Base-by-base conservation (phyloP, 37 sponge, comb jelly and placozoan species). In the Halisarca cf. caerulea region DNA sequence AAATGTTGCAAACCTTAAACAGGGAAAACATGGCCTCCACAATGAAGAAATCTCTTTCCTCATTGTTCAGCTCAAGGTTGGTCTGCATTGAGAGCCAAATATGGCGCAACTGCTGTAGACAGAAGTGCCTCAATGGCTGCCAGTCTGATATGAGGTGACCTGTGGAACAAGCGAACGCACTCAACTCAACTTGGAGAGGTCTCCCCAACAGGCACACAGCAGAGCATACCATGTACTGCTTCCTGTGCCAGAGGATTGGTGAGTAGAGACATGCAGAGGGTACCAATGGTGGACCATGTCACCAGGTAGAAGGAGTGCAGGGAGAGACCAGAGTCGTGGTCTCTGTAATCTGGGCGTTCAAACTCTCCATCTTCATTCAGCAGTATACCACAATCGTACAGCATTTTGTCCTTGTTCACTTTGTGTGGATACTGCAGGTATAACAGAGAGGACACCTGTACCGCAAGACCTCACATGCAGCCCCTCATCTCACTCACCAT, bases 271-370 rank as follows among this genome's bases (percentile, higher is more conserved):
- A 93, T 80, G 58, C 89, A 91, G 85, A 96, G 84, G 20, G 86
- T 83, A 20, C 91, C 89, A 78, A 88, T 90, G 81, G 85, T 93
- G 59, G 83, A 58, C 93, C 94, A 93, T 70, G 87, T 53, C 70
- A 96, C 57, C 45, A 93, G 88, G 66, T 93, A 96, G 80, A 86
- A 84, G 23, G 96, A 96, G 58, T 93, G 96, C 15, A 96, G 89
- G 42, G 83, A 92, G 73, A 86, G 80, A 25, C 85, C 88, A 23
- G 84, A 75, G 39, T 81, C 87, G 80, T 92, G 92, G 28, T 85
- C 78, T 27, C 75, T 68, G 79, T 93, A 96, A 79, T 89, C 94
- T 23, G 86, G 84, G 15, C 91, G 89, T 6, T 88, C 91, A 80
- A 82, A 96, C 33, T 81, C 47, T 7, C 96, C 96, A n/a, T 93